Conservation (phyloP, 2,113 vertebrate species). For the Rhea pennata region DNA sequence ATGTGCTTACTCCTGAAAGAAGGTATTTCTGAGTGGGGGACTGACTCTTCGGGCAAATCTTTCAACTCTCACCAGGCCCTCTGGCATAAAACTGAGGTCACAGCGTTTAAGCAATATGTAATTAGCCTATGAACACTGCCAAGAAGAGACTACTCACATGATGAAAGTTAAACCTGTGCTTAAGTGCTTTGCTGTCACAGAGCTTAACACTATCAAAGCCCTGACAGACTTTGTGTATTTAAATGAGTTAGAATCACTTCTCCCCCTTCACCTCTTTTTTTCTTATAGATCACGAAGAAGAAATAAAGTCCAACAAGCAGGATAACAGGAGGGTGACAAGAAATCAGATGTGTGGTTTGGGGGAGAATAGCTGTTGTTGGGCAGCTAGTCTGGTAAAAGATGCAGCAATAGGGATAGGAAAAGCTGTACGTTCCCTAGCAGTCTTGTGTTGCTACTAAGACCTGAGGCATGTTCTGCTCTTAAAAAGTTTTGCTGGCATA, state of each 20-base stretch:
- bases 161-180: not conserved
- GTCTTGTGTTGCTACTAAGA: not conserved
- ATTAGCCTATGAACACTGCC: not conserved
- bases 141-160: not conserved
- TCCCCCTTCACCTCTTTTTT: not conserved
- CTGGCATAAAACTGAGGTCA: not conserved
- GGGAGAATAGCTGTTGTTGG: not conserved
- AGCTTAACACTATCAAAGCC: not conserved
- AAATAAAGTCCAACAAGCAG: not conserved
- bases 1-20: not conserved
- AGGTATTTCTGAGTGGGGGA: not conserved
- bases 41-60: not conserved
- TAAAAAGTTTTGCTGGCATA: conserved; percentile 10
- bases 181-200: not conserved
- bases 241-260: not conserved
- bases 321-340: not conserved
- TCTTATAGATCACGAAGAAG: not conserved
- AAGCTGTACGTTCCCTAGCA: not conserved
- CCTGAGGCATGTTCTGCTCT: not conserved
- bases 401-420: not conserved
- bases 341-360: not conserved
- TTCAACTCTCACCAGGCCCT: not conserved
- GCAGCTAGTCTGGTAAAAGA: not conserved
- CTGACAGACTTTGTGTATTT: not conserved
- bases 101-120: not conserved